Base-by-base conservation (phyloP, 2,888 invertebrate genomes). In the Entomobrya multifasciata region DNA sequence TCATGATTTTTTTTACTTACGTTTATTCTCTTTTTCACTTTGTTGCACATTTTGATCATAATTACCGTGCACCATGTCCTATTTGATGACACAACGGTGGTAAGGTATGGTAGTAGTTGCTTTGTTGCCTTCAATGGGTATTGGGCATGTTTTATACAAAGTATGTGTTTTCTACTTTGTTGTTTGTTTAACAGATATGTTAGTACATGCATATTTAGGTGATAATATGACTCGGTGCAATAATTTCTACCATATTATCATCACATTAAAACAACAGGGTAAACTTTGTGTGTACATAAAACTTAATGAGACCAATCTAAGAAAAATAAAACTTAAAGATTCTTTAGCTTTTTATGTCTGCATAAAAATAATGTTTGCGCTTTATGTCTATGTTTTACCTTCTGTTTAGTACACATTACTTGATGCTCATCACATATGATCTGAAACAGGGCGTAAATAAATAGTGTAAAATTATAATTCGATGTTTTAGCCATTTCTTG, bases 391-490 rank as follows among this genome's bases (percentile, higher is more conserved):
- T 17, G n/a, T 17, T 3, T 52, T 52, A 13, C 52, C n/a, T n/a
- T n/a, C n/a, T 11, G 20, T 60, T 74, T 74, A 76, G 57, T 57
- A 70, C 72, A n/a, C n/a, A n/a, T n/a, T 74, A 55, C 27, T 76
- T 80, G 80, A 86, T 80, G 80, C 27, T 57, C 52, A 86, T 86
- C 86, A 86, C 86, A 86, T 74, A 80, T 80, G 86, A 74, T 62
- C 72, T 80, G 86, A 86, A 86, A 86, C 86, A 86, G 86, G 72
- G 86, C 86, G 80, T 86, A 86, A 86, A 86, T 86, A 86, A 86
- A 76, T 86, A 80, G 86, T 86, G 76, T 80, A 86, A 86, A 86
- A 86, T 72, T 81, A 81, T 81, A 81, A 81, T 44, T 70, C 60
- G 72, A 47, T 80, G 80, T 80, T 80, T 67, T 60, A 81, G 44